A percentile compares a stretch with the other conserved stretches of the same genome.
Conservation (phyloP, 2,797 vertebrate species). For the Todus mexicanus region DNA sequence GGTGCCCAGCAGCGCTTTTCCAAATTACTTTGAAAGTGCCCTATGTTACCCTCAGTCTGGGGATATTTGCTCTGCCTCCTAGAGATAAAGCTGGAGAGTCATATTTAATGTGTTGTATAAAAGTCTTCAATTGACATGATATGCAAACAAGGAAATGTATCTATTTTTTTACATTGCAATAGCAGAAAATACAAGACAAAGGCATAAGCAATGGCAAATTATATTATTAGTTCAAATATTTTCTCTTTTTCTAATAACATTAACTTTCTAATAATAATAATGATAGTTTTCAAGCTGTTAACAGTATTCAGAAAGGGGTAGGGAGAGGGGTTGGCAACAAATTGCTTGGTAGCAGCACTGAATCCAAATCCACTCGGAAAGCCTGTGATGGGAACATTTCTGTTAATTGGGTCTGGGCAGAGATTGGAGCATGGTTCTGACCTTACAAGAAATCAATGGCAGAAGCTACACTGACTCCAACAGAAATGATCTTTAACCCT, state of each 20-base stretch:
- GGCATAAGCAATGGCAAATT: not conserved
- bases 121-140: not conserved
- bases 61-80: not conserved
- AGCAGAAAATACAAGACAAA: not conserved
- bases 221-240: not conserved
- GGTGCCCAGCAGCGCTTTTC: not conserved
- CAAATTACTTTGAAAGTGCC: not conserved
- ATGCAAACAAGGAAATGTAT: not conserved
- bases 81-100: not conserved
- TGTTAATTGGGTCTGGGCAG: not conserved
- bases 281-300: not conserved
- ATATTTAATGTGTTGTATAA: not conserved
- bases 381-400: not conserved
- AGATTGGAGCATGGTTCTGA: not conserved
- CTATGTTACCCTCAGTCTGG: not conserved
- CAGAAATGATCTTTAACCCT: not conserved
- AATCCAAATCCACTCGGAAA: not conserved
- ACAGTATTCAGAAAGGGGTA: not conserved
- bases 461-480: not conserved
- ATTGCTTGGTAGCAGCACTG: not conserved
- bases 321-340: too few species aligned
- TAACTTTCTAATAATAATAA: not conserved
- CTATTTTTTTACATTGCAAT: not conserved
- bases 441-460: not conserved
- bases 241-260: not conserved